Base-by-base conservation (phyloP, 1,140 invertebrate species). In the Daktulosphaira vitifoliae region DNA sequence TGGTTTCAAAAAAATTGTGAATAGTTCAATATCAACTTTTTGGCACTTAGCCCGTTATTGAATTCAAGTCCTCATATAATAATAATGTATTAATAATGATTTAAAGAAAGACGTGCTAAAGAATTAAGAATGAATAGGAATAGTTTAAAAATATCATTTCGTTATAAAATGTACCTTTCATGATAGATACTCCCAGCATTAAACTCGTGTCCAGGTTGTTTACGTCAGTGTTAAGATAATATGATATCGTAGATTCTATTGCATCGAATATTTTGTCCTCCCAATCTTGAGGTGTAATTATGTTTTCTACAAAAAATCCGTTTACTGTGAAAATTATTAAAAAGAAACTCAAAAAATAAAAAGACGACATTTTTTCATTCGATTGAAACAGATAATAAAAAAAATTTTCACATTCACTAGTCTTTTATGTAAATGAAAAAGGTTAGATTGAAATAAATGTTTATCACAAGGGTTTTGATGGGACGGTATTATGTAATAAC, bases 371-470 rank as follows among this genome's bases (percentile, higher is more conserved):
- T 7, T 15, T 48, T 15, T 15, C 44, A 6, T 4, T 2, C 4
- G 44, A 18, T 4, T 22, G 18, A 16, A 44, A 46, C 4, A 1
- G 54, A 16, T 9, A 2, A 33, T 11, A 46, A 46, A 3, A 9
- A 4, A 18, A 46, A 26, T 9, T 16, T 44, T 2, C 18, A 59
- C 0, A 7, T 29, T 18, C 44, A 7, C n/a, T 2, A 48, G 44
- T 18, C 11, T 13, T 33, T 7, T 52, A 52, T 13, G 9, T 18
- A 11, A 4, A 5, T n/a, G 2, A 44, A 22, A 46, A 46, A 26
- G n/a, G 39, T 26, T 46, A 26, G 39, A 59, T 59, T 59, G 42
- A 46, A 46, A 59, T 23, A n/a, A 46, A 59, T 59, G 25, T 38
- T 59, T 16, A 25, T 38, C 4, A 42, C 8, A 7, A 26, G 2